phyloP scores from a whole-genome alignment of 2,888 invertebrate species.

The Agrypnus murinus region DNA sequence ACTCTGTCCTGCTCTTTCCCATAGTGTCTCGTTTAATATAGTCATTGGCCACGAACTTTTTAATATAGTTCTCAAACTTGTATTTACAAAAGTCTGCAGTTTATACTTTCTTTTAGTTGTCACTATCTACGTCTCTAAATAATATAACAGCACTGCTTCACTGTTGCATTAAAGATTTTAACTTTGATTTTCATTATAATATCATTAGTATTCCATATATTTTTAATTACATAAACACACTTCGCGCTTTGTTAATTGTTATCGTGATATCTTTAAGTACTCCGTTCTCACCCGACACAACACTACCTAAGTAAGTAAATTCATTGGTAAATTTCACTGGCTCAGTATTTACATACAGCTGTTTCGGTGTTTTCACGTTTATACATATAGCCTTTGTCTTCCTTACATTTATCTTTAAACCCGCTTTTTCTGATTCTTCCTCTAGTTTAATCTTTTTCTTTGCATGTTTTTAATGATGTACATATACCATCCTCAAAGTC shows the following conservation, averaged over 20 bases:
- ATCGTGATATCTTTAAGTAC: background rate
- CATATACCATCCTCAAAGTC: constrained; percentile 10
- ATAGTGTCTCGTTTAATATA: constrained; percentile 1
- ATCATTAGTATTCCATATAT: background rate
- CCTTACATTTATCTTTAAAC: constrained; percentile 3
- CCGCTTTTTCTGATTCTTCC: background rate
- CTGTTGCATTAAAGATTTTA: constrained; percentile 12
- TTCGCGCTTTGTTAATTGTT: background rate
- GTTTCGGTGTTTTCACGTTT: background rate
- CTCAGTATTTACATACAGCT: background rate
- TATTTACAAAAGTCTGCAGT: constrained; percentile 22
- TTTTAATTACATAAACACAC: background rate
- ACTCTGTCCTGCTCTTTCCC: background rate
- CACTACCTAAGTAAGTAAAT: constrained; percentile 6
- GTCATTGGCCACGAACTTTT: background rate
- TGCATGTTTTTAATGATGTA: background rate
- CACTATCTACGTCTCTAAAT: background rate
- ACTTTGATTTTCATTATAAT: constrained; percentile 13
- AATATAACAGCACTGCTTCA: constrained; percentile 13
- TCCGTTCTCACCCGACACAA: background rate
- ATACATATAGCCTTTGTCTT: background rate
- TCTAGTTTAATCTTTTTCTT: background rate
- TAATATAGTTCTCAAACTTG: background rate
- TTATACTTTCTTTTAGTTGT: constrained; percentile 1
- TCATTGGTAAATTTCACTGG: background rate